Percentiles rank a stretch among this genome's conserved stretches.
Conservation (phyloP, 1,140 invertebrate genomes). For the Littorina saxatilis region DNA sequence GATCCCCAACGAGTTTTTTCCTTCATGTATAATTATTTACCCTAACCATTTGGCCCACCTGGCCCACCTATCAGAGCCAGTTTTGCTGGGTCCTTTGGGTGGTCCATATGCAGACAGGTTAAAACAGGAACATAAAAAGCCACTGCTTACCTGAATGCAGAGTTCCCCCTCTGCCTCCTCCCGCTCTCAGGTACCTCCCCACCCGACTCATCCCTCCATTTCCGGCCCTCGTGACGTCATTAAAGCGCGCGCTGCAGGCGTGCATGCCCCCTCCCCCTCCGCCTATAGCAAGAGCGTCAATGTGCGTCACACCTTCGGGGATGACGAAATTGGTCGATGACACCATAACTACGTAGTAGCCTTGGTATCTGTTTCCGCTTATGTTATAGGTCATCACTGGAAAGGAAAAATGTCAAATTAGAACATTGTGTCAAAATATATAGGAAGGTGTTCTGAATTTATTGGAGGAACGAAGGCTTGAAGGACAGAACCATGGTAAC, state of each 20-base stretch:
- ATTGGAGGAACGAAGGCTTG: no score
- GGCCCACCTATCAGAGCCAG: no score
- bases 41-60: no score
- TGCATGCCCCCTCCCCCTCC: conserved; percentile 20
- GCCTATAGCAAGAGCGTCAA: conserved; percentile 20
- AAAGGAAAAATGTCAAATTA: no score
- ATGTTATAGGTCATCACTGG: conserved; percentile 15
- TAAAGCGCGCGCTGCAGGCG: conserved; percentile 14
- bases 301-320: conserved; percentile 7
- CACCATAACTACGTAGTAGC: background rate
- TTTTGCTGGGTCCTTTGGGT: no score
- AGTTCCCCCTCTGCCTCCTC: background rate
- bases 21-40: no score
- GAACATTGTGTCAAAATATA: no score
- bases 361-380: background rate
- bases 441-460: no score
- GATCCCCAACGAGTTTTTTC: no score
- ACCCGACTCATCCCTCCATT: conserved; percentile 21
- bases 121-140: no score
- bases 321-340: conserved; percentile 15
- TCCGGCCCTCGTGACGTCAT: background rate
- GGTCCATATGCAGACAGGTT: no score
- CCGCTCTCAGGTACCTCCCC: conserved; percentile 23
- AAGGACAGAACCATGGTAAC: no score
- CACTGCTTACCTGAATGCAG: background rate